phyloP scores from a whole-genome alignment of 2,113 vertebrate species.

The Nycticebus coucang region DNA sequence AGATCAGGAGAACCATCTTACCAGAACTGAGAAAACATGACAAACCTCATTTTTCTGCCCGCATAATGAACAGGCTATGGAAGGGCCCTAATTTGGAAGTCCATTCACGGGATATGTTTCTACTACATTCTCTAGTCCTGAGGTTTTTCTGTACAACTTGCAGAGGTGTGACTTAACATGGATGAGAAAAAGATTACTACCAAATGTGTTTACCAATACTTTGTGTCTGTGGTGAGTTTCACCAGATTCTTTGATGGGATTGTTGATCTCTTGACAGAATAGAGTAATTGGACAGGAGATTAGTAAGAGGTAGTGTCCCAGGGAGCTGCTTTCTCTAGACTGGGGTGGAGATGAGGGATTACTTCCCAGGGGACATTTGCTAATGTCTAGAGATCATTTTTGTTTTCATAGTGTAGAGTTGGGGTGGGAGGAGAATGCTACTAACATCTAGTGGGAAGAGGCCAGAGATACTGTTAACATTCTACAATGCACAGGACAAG shows the following conservation, averaged over 20 bases:
- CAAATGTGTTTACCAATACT: not conserved
- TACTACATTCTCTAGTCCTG: not conserved
- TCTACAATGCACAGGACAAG: not conserved
- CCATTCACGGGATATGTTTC: not conserved
- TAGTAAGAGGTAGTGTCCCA: not conserved
- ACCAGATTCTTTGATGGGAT: not conserved
- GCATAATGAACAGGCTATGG: no score
- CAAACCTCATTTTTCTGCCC: slow-evolving; percentile 1
- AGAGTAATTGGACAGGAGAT: not conserved
- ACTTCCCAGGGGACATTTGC: not conserved
- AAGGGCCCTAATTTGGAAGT: not conserved
- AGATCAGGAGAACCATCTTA: slow-evolving; percentile 38
- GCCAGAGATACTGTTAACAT: not conserved
- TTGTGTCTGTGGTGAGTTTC: not conserved
- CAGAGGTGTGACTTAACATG: not conserved
- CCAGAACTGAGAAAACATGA: not conserved
- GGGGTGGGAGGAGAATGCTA: not conserved
- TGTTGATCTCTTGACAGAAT: slow-evolving; percentile 14
- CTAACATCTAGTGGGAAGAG: not conserved
- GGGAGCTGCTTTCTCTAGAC: not conserved
- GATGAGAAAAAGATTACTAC: not conserved
- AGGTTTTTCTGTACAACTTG: not conserved
- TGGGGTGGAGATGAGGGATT: fast-evolving
- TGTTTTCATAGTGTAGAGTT: not conserved
- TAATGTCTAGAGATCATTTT: not conserved